phyloP scores from a whole-genome alignment of 2,888 invertebrate genomes.

The Octonoba sinensis region DNA sequence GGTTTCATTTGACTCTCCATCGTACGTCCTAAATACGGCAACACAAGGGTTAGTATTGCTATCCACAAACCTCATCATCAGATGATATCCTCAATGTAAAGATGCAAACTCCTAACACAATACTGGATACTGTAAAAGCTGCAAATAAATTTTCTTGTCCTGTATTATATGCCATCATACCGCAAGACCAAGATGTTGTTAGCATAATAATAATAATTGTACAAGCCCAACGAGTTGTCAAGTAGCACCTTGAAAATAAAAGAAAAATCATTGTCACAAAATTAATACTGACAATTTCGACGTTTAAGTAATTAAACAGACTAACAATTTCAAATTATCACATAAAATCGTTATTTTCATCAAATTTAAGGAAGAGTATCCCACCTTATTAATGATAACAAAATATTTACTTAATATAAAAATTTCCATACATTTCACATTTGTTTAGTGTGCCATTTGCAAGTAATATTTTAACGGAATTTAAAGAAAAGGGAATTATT shows the following conservation, averaged over 20 bases:
- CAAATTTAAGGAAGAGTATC: too few relatives aligned
- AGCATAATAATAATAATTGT: slow-evolving; percentile 35
- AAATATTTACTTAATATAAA: too few relatives aligned
- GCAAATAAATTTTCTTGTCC: slow-evolving; percentile 35
- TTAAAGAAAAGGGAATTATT: too few relatives aligned
- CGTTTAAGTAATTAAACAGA: too few relatives aligned
- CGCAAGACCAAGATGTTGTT: slow-evolving; percentile 43
- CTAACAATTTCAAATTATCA: too few relatives aligned
- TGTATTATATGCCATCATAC: slow-evolving; percentile 37
- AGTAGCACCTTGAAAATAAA: slow-evolving; percentile 24
- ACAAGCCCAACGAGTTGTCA: slow-evolving; percentile 49
- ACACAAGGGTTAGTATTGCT: neutral
- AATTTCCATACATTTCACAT: too few relatives aligned
- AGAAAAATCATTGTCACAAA: neutral
- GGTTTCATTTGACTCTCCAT: too few relatives aligned
- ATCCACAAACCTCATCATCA: slow-evolving; percentile 39
- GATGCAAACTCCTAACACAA: slow-evolving; percentile 51
- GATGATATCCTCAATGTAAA: slow-evolving; percentile 56
- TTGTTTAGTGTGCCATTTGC: too few relatives aligned
- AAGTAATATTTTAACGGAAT: too few relatives aligned
- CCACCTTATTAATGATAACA: too few relatives aligned
- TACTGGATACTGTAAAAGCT: slow-evolving; percentile 51
- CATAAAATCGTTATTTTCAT: too few relatives aligned
- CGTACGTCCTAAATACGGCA: too few relatives aligned
- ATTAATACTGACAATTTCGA: neutral